Conservation (phyloP, 2,797 vertebrate genomes). For the Zenarchopterus dispar region DNA sequence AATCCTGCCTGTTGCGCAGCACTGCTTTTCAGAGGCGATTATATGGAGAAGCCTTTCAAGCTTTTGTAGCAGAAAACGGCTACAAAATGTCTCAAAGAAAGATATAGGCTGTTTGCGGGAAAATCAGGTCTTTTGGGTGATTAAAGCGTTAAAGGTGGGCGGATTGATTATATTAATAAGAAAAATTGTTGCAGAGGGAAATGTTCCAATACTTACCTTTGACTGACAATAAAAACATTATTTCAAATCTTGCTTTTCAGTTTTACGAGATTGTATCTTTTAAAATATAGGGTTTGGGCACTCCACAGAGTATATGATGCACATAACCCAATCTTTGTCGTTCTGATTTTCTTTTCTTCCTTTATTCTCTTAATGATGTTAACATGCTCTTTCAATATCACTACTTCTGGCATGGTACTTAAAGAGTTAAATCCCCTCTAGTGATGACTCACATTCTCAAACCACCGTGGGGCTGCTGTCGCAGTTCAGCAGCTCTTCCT, state of each 20-base stretch:
- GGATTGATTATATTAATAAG: no score
- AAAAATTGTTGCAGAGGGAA: no score
- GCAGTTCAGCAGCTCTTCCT: slow-evolving; percentile 63
- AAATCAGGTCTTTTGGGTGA: no score
- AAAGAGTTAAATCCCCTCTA: slow-evolving; percentile 76
- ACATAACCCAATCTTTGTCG: background rate
- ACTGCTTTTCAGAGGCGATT: slow-evolving; percentile 11
- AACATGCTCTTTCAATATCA: background rate
- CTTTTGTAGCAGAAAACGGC: background rate
- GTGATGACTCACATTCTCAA: slow-evolving; percentile 82
- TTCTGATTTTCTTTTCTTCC: background rate
- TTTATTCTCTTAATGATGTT: background rate
- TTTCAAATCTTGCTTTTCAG: no score
- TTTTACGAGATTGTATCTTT: no score
- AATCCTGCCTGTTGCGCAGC: slow-evolving; percentile 36
- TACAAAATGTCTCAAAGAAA: no score
- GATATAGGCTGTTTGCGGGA: no score
- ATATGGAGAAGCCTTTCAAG: slow-evolving; percentile 8
- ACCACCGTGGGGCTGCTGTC: slow-evolving; percentile 73
- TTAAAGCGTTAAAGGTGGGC: no score
- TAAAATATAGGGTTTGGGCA: no score
- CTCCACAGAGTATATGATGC: no score
- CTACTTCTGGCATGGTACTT: slow-evolving; percentile 18
- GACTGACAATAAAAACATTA: no score
- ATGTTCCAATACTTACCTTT: no score